Base-by-base conservation (phyloP, 92 coral and sea anemone genomes). In the Phenganax stokvisi region DNA sequence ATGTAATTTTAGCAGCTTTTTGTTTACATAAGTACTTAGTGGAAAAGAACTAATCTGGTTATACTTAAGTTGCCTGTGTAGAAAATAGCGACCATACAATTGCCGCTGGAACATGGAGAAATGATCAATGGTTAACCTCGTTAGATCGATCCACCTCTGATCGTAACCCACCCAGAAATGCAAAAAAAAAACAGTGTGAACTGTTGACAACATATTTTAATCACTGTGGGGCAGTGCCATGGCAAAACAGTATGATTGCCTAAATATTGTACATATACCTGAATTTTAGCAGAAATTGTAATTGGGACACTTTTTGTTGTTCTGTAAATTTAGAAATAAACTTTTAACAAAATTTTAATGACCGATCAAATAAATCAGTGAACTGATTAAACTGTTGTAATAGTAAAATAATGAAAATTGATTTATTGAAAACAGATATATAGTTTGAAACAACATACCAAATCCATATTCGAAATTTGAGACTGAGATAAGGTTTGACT, bases 41-140 rank as follows among this genome's bases (percentile, higher is more conserved):
- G 47, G 5, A 37, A 37, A 37, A 76, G 47, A 76, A 57, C 72
- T 17, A 77, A 57, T 72, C 82, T 17, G 10, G 51, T 25, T 77
- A 77, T 54, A 59, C 81, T 57, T 51, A 72, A 58, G 81, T 68
- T 59, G 81, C 52, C 37, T 54, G 56, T 77, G 72, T 77, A 9
- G 82, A 77, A 60, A 77, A 77, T 77, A 69, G 37, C 17, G 74
- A 77, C 59, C 81, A 77, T 17, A 77, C 81, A 55, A 17, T 77
- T 55, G 10, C 72, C 56, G 20, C 54, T 55, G 81, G 81, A 58
- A 28, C 72, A 58, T 77, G 73, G 82, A 60, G 82, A 60, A 60
- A 60, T 44, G 25, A 77, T 54, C 81, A 72, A 77, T 25, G 47
- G 66, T n/a, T 77, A 77, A 55, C 68, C 65, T 12, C 7, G 25